Evolutionary conservation across 2,888 invertebrate species (phyloP).

Genomic region (Ichneumoninae sp.): DNA sequence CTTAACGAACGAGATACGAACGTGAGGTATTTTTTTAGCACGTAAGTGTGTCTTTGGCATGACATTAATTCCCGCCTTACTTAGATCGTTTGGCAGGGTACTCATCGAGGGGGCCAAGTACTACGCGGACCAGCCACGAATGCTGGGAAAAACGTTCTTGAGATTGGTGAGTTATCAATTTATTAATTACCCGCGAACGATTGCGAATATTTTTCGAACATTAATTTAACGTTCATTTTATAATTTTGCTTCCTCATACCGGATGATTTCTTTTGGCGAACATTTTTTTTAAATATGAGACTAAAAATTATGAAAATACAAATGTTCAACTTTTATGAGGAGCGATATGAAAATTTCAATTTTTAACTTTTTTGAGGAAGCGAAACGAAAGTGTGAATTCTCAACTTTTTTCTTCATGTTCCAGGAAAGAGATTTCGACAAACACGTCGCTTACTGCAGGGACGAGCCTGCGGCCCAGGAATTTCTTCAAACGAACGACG

Average conservation of each 20-base stretch:
- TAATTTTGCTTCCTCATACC: too few relatives aligned
- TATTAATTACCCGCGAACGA: background rate
- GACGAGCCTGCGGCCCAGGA: slow-evolving; percentile 94
- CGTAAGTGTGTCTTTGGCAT: slow-evolving; percentile 81
- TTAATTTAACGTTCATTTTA: too few relatives aligned
- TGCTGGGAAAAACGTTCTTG: slow-evolving; percentile 95
- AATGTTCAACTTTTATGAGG: background rate
- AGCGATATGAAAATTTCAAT: too few relatives aligned
- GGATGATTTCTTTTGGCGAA: too few relatives aligned
- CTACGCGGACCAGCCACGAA: slow-evolving; percentile 94
- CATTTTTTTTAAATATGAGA: too few relatives aligned
- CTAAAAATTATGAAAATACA: background rate
- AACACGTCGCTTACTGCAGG: slow-evolving; percentile 95
- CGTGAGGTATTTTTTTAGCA: slow-evolving; percentile 67
- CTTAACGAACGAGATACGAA: slow-evolving; percentile 18
- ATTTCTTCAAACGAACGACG: slow-evolving; percentile 89
- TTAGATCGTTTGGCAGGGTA: slow-evolving; percentile 88
- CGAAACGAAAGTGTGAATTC: background rate
- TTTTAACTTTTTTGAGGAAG: too few relatives aligned
- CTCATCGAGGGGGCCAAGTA: slow-evolving; percentile 97
- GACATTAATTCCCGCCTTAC: slow-evolving; percentile 84
- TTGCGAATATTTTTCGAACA: too few relatives aligned
- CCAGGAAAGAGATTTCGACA: slow-evolving; percentile 96
- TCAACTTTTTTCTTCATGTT: slow-evolving; percentile 24
- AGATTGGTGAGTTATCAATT: slow-evolving; percentile 87